Evolutionary conservation across 2,113 vertebrate genomes (phyloP), one percentile per base, ranked within the genome.

Genomic region (Paratilapia polleni): DNA sequence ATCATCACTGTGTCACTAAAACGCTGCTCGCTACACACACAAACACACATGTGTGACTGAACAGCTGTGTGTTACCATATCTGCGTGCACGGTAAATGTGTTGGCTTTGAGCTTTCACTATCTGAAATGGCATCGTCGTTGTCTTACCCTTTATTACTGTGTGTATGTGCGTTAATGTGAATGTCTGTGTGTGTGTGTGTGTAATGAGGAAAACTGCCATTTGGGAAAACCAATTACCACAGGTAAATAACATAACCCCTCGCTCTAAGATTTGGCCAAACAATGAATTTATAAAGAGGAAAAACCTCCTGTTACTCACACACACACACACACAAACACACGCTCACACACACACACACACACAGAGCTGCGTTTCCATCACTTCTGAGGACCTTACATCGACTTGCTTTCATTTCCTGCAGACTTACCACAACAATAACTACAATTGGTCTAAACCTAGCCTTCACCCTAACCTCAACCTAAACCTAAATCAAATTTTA

Each of bases 191-290:
- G 58, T 68, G 76, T 52, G 74, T 74, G 28, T 60, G 74, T 49
- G 59, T 78, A 68, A 87, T 87, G 63, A 86, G 61, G 24, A 36
- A 85, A 87, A 83, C 62, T 84, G 80, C 86, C 82, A 87, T 91
- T 92, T 90, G 76, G 89, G 89, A 87, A 91, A 93, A 88, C 85
- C 92, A 90, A 93, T 91, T 93, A 91, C 85, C 49, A 75, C 83
- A 88, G 88, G 89, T 92, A 93, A 92, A 92, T 89, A 91, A 92
- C 79, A 87, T 82, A 88, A 84, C 80, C 82, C 76, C n/a, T 81
- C 26, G 5, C 62, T 80, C 70, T 64, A 17, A 81, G 83, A 89
- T 87, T 87, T 60, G 66, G 34, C 60, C 82, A 82, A 82, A 91
- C 80, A 86, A 79, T 84, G 60, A 82, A 82, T 86, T 84, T 78